These are phyloP conservation scores for Parasteatoda tepidariorum DNA, from an alignment of 1,140 invertebrate genomes.

Conservation along the genomic window DNA sequence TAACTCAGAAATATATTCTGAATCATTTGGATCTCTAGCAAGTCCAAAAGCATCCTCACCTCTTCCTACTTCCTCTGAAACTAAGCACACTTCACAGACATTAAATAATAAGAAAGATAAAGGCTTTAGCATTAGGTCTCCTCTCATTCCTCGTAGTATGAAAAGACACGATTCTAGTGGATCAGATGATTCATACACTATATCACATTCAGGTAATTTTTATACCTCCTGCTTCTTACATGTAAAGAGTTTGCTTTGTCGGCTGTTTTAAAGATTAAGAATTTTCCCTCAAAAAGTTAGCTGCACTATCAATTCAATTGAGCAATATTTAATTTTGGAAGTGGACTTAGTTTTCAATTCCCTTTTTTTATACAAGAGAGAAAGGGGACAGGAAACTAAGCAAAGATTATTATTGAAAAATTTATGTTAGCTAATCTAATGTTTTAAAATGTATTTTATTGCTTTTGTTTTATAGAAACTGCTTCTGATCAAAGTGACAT, in stretches of 20 bases:
- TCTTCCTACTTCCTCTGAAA: background rate
- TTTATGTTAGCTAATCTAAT: too few relatives aligned
- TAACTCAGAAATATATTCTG: conserved; percentile 46
- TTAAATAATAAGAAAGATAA: conserved; percentile 1
- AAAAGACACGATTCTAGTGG: conserved; percentile 70
- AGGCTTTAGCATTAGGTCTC: conserved; percentile 20
- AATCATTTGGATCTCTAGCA: conserved; percentile 56
- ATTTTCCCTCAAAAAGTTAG: background rate
- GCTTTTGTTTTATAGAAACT: conserved; percentile 68
- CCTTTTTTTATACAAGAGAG: too few relatives aligned
- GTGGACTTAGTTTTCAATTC: too few relatives aligned
- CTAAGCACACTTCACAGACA: background rate
- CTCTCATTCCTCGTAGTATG: conserved; percentile 27
- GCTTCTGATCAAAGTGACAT: conserved; percentile 73
- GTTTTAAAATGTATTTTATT: background rate
- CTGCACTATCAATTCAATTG: too few relatives aligned
- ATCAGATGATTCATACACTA: conserved; percentile 72
- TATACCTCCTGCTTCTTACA: background rate
- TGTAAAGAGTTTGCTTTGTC: background rate
- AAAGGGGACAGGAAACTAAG: too few relatives aligned
- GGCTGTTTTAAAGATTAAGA: background rate
- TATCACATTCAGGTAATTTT: conserved; percentile 68
- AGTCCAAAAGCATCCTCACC: background rate
- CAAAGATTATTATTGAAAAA: too few relatives aligned
- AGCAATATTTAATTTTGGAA: too few relatives aligned